Conservation (phyloP, 2,113 vertebrate genomes). For the Meleagris gallopavo region DNA sequence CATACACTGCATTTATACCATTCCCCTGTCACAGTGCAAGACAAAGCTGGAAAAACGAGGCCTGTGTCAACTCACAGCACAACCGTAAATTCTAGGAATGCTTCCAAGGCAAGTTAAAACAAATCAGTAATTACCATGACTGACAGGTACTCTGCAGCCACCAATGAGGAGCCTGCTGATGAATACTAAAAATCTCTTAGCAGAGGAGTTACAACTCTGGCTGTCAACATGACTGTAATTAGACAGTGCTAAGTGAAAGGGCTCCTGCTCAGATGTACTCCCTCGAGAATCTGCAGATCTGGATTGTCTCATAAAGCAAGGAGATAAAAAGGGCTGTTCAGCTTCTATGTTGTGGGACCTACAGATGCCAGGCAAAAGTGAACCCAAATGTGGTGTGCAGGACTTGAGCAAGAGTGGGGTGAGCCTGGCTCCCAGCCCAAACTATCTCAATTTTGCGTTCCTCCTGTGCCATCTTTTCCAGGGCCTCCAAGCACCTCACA, state of each 20-base stretch:
- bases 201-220: slow-evolving; percentile 59
- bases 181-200: slow-evolving; percentile 60
- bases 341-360: not conserved
- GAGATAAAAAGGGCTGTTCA: not conserved
- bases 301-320: not conserved
- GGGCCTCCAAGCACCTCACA: slow-evolving; percentile 13
- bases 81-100: slow-evolving; percentile 57
- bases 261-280: slow-evolving; percentile 51
- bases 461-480: not conserved
- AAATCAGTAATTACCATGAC: slow-evolving; percentile 64
- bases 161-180: slow-evolving; percentile 23
- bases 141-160: slow-evolving; percentile 42
- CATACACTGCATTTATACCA: not conserved
- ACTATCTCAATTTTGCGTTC: not conserved
- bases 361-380: not conserved
- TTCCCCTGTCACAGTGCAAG: not conserved
- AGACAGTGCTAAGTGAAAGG: slow-evolving; percentile 45
- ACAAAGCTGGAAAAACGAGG: slow-evolving; percentile 29
- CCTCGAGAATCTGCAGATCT: not conserved
- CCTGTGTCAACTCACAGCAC: not conserved
- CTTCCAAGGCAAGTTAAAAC: slow-evolving; percentile 66
- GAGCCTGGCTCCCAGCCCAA: not conserved
- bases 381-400: not conserved
- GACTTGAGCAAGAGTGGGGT: not conserved
- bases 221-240: slow-evolving; percentile 63